These are phyloP conservation scores for Valencia hispanica DNA, from an alignment of 2,797 vertebrate species.

Conservation along the genomic window DNA sequence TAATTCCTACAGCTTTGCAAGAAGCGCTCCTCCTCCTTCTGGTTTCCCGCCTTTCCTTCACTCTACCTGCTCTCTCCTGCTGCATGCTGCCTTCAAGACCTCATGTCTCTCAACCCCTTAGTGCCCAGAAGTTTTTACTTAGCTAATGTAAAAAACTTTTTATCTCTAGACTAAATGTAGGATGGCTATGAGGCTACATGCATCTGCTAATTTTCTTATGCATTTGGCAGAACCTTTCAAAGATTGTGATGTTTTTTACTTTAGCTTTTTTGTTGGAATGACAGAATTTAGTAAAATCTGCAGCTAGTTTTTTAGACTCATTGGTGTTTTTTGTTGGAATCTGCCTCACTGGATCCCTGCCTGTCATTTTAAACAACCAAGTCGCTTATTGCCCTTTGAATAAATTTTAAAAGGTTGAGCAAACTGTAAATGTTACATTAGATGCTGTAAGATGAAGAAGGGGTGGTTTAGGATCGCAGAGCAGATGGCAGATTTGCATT, in stretches of 20 bases:
- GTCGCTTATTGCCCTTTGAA: constrained; percentile 14
- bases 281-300: not conserved
- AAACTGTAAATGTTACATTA: constrained; percentile 44
- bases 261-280: not conserved
- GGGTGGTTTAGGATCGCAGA: constrained; percentile 70
- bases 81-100: constrained; percentile 38
- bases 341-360: constrained; percentile 18
- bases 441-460: constrained; percentile 57
- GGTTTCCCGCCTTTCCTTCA: constrained; percentile 72
- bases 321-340: constrained; percentile 1
- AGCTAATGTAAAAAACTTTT: constrained; percentile 1
- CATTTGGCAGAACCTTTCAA: not conserved
- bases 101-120: constrained; percentile 34
- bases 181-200: not conserved
- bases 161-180: not conserved
- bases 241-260: not conserved
- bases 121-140: constrained; percentile 12
- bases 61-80: constrained; percentile 75
- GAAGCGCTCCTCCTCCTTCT: constrained; percentile 70
- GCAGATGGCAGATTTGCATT: constrained; percentile 83
- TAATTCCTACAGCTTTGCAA: constrained; percentile 71
- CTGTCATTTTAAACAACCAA: constrained; percentile 15
- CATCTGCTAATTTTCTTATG: not conserved
- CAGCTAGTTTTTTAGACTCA: not conserved
- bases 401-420: constrained; percentile 38